Base-by-base conservation (phyloP, 2,797 vertebrate genomes). In the Cuculus canorus region DNA sequence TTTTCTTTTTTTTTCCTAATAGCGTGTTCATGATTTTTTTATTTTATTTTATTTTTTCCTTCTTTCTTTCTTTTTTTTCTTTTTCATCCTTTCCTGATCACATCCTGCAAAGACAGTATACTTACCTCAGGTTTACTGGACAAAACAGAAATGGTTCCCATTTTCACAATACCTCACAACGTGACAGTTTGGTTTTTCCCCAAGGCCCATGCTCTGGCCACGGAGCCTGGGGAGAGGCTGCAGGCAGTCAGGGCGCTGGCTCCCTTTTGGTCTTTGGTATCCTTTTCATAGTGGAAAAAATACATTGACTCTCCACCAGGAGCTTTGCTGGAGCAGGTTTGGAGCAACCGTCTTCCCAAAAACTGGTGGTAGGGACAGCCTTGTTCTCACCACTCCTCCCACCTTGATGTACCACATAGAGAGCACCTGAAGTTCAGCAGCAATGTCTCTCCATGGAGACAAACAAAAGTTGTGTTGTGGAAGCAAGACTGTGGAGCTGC, bases 61-160 rank as follows among this genome's bases (percentile, higher is more conserved):
- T 86, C 47, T 39, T 52, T 18, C 2, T 52, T 22, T 60, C 10
- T 88, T 39, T 92, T 88, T 39, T 47, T 86, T 60, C 88, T 92
- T 92, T 81, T 72, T 81, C 94, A 96, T 97, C 85, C 96, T 98
- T 98, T 97, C 96, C 98, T 98, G 94, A 97, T 99, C 98, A 98
- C 98, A 98, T 98, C 98, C 98, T 99, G 98, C 98, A 98, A 98
- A 98, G 97, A 98, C 95, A 98, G 98, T 98, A 98, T 98, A 97
- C 97, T 98, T 99, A 99, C 99, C 99, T 99, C 99, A 99, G 98
- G 98, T 99, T 99, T 99, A 99, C 98, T 99, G 98, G 99, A 99
- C 98, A 98, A 98, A 97, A 92, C 66, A 96, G 54, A 98, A 98
- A 96, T 97, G 98, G 97, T 98, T 98, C 97, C 97, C 98, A 97